These are phyloP conservation scores for Ctenodactylus gundi DNA, from an alignment of 2,113 vertebrate species.

Conservation along the genomic window DNA sequence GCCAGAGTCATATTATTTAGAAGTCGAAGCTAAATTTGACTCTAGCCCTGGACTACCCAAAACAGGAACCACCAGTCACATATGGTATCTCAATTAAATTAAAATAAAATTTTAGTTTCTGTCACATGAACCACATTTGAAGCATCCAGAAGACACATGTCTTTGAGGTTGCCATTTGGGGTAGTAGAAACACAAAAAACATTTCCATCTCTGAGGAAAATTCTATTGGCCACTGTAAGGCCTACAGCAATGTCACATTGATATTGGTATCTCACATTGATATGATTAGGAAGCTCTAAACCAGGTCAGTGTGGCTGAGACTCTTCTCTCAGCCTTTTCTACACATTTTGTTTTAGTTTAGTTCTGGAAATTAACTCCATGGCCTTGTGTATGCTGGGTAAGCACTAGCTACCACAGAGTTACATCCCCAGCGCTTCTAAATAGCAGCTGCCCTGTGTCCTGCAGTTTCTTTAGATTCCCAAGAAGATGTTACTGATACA, in stretches of 20 bases:
- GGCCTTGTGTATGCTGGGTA: neutral
- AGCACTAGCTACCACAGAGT: neutral
- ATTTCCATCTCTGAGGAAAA: neutral
- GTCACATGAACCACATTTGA: neutral
- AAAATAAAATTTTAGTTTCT: constrained; percentile 6
- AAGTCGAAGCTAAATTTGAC: neutral
- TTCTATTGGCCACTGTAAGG: neutral
- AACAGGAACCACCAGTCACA: neutral
- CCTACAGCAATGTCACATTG: neutral
- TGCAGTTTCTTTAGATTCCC: neutral
- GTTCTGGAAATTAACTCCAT: neutral
- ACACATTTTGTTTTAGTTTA: neutral
- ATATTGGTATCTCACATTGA: neutral
- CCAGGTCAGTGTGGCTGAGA: neutral
- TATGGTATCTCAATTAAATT: neutral
- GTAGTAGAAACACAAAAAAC: neutral
- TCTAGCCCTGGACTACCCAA: neutral
- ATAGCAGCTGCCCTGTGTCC: neutral
- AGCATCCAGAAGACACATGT: neutral
- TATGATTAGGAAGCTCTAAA: neutral
- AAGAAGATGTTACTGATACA: constrained; percentile 24
- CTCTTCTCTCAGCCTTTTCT: neutral
- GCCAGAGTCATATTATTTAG: neutral
- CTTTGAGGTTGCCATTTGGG: neutral
- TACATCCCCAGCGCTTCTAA: neutral